Percentiles rank a stretch among this genome's conserved stretches.
Conservation (phyloP, 2,113 vertebrate species). For the Mormyrus lacerda region DNA sequence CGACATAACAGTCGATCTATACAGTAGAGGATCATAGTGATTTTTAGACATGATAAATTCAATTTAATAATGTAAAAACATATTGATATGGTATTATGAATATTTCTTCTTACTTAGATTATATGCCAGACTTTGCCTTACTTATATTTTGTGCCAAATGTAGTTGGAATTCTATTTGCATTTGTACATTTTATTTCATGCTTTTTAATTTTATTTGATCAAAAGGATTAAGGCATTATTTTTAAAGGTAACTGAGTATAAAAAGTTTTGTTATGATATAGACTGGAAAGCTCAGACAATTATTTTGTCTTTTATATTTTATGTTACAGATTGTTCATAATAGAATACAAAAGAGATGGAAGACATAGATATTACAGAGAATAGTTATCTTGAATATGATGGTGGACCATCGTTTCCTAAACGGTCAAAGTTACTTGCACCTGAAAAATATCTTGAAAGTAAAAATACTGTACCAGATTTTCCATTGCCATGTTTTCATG, state of each 20-base stretch:
- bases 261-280: background rate
- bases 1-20: background rate
- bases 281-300: background rate
- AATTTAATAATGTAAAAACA: background rate
- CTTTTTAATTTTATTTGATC: background rate
- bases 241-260: background rate
- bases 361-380: conserved; percentile 5
- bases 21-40: background rate
- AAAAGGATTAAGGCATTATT: background rate
- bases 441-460: conserved; percentile 5
- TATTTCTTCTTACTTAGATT: background rate
- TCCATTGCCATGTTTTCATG: conserved; percentile 19
- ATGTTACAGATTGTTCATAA: conserved; percentile 3
- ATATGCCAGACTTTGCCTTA: background rate
- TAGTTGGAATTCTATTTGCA: background rate
- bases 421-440: conserved; percentile 26
- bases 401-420: conserved; percentile 29
- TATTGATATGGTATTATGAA: background rate
- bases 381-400: conserved; percentile 17
- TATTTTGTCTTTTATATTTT: conserved; percentile 20
- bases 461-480: background rate
- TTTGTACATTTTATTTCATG: background rate
- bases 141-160: background rate
- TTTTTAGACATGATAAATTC: background rate
- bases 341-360: conserved; percentile 34